Conservation (phyloP, 2,113 vertebrate genomes). For the Lepus timidus region DNA sequence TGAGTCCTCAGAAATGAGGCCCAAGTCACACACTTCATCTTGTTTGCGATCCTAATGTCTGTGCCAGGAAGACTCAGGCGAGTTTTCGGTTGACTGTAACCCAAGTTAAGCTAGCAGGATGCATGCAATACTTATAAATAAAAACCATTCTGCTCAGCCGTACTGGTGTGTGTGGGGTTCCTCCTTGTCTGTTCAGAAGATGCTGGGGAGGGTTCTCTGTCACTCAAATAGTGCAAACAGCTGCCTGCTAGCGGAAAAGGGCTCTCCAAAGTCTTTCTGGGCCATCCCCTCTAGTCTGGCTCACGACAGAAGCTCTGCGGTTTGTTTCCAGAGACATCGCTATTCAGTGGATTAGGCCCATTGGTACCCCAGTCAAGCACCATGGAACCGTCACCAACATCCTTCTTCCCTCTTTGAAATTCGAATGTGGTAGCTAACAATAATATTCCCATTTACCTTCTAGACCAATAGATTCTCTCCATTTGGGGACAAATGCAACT, state of each 20-base stretch:
- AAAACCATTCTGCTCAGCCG: neutral
- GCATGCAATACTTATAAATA: no score
- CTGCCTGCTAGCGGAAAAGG: neutral
- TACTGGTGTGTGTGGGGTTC: neutral
- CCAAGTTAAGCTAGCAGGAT: no score
- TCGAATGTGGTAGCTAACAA: neutral
- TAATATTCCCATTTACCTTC: neutral
- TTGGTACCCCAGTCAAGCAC: neutral
- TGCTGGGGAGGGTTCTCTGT: neutral
- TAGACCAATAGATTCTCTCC: neutral
- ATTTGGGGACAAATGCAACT: no score
- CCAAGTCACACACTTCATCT: neutral
- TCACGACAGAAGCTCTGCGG: neutral
- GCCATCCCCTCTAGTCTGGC: accelerated
- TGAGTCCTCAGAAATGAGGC: neutral
- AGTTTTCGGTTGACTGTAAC: no score
- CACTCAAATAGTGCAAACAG: neutral
- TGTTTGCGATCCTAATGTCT: neutral
- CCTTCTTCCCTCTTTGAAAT: neutral
- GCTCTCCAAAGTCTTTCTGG: neutral
- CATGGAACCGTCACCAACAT: neutral
- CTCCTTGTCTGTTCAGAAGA: neutral
- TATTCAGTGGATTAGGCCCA: neutral
- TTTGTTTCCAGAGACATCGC: neutral
- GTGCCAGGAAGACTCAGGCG: neutral